Base-by-base conservation (phyloP, 1,140 invertebrate species). In the Trachelipus rathkii region DNA sequence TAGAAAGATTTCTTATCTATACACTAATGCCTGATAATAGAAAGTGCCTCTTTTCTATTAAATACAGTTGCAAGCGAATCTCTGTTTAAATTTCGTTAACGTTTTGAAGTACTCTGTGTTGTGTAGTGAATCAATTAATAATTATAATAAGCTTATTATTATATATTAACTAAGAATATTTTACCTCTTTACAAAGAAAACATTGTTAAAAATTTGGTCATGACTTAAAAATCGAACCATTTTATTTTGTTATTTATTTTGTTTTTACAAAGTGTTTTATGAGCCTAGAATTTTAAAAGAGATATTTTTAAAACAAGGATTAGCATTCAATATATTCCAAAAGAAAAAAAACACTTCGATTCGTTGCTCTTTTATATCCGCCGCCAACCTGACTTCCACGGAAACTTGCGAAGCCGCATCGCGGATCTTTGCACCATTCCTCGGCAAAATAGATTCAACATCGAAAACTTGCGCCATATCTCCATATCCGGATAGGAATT, bases 401-500 rank as follows among this genome's bases (percentile, higher is more conserved):
- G 50, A 60, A 60, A 60, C 50, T 60, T 60, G 50, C 50, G 50
- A 60, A 60, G 50, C 50, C 50, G 50, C 50, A 60, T 15, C 50
- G 50, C 50, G 50, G 50, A 60, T 60, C 50, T 60, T 60, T 60
- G 50, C 50, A 60, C 50, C 50, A 60, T 60, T 60, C 19, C 19
- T 60, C 50, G 50, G 50, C 50, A 60, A 60, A 60, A 60, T 60
- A 60, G 50, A 60, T 60, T 60, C 50, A 8, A 60, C 50, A 60
- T 60, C 50, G 50, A 60, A 60, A 19, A 13, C 50, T 8, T 60
- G 50, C 50, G 50, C 50, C 50, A 13, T 60, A 13, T 60, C 50
- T 60, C 50, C 50, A 8, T 60, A 60, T 60, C 50, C 50, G 50
- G 50, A 60, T 60, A 60, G 50, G 50, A 60, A 19, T 60, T 60